These are phyloP conservation scores for Anneissia japonica DNA, from an alignment of 35 echinoderm and acorn worm species.

Conservation along the genomic window DNA sequence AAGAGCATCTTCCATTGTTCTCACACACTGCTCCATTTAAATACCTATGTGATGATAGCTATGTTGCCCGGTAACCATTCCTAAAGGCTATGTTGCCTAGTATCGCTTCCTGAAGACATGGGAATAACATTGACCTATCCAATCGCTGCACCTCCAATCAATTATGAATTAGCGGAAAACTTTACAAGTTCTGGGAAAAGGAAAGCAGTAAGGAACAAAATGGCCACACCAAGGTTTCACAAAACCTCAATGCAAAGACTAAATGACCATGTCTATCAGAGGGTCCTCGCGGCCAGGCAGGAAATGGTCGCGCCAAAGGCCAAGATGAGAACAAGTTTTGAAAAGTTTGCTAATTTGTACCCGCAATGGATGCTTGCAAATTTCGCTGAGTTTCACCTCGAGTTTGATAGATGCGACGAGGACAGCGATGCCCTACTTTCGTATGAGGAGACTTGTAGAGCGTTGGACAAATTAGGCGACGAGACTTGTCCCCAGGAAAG, in stretches of 20 bases:
- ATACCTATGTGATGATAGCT: not conserved
- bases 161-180: conserved; percentile 84
- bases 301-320: not conserved
- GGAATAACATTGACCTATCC: conserved; percentile 98
- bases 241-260: conserved; percentile 74
- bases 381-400: conserved; percentile 91
- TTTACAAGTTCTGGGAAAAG: conserved; percentile 81
- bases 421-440: conserved; percentile 83
- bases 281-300: conserved; percentile 36
- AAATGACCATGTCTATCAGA: conserved; percentile 87
- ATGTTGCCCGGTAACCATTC: not conserved
- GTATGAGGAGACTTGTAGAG: conserved; percentile 72
- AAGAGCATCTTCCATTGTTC: not conserved
- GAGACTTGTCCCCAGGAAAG: conserved; percentile 60
- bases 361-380: conserved; percentile 68
- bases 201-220: conserved; percentile 38
- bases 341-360: conserved; percentile 66
- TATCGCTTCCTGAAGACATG: conserved; percentile 24
- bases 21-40: not conserved
- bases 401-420: conserved; percentile 80
- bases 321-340: conserved; percentile 52
- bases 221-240: conserved; percentile 43
- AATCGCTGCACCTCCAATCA: conserved; percentile 89
- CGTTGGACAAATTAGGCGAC: conserved; percentile 81
- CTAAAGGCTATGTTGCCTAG: not conserved